Conservation (phyloP, 2,113 vertebrate species). For the Brachypteracias leptosomus region DNA sequence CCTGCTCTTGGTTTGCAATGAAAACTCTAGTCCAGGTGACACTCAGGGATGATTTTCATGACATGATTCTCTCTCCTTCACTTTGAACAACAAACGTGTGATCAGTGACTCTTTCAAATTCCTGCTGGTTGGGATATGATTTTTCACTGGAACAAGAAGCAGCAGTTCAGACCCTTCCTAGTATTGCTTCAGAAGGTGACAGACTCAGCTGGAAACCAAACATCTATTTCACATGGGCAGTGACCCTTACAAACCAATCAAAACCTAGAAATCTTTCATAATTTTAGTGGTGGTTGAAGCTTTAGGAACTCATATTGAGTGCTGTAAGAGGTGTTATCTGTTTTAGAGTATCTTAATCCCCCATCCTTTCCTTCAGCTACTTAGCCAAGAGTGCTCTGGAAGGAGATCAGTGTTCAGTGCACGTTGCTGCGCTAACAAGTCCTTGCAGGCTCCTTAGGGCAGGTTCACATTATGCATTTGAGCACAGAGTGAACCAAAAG, state of each 20-base stretch:
- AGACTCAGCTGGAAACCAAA: background rate
- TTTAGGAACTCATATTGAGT: background rate
- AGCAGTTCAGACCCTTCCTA: background rate
- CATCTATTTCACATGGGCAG: background rate
- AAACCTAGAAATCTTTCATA: background rate
- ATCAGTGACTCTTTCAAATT: background rate
- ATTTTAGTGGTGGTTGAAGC: background rate
- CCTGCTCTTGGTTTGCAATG: background rate
- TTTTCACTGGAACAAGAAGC: background rate
- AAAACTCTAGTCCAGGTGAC: background rate
- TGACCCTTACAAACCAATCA: background rate
- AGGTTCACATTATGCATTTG: background rate
- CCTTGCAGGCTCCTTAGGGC: background rate
- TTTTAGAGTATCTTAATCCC: background rate
- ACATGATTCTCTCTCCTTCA: background rate
- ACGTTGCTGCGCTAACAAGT: rapidly evolving
- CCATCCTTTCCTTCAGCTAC: background rate
- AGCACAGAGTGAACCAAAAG: background rate
- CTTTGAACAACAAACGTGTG: background rate
- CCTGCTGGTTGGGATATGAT: background rate
- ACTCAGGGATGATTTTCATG: background rate
- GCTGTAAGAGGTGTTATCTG: background rate
- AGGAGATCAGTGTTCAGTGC: background rate
- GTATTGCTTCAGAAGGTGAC: background rate
- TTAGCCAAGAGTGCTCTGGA: background rate